Percentiles rank a stretch among this genome's conserved stretches.
Evolutionary conservation across 2,888 invertebrate genomes (phyloP).

Genomic region (Sphaerophoria rueppellii): DNA sequence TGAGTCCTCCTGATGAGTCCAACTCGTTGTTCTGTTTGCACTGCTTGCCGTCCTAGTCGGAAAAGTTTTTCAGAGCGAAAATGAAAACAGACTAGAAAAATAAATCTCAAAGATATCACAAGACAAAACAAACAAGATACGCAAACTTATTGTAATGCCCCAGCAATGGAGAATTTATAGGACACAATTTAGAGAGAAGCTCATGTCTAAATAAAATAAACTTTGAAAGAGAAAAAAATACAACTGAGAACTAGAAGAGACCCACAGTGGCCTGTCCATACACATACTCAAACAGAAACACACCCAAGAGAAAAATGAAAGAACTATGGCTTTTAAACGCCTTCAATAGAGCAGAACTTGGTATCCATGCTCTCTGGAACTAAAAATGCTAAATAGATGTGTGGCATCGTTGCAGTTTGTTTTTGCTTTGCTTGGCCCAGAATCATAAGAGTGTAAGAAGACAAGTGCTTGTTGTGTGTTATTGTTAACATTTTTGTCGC

Average conservation of each 20-base stretch:
- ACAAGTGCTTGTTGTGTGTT: constrained; percentile 67
- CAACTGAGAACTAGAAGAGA: constrained; percentile 8
- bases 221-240: constrained; percentile 23
- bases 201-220: constrained; percentile 35
- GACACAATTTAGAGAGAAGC: constrained; percentile 42
- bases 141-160: constrained; percentile 67
- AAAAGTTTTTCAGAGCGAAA: constrained; percentile 9
- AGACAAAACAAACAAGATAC: constrained; percentile 64
- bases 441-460: constrained; percentile 36
- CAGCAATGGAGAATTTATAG: constrained; percentile 64
- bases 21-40: constrained; percentile 48
- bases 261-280: constrained; percentile 40
- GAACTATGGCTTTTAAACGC: constrained; percentile 40
- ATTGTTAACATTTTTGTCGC: constrained; percentile 72
- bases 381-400: constrained; percentile 61
- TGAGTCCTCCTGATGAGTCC: constrained; percentile 36
- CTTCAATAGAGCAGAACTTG: constrained; percentile 57
- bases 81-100: constrained; percentile 4
- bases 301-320: background rate
- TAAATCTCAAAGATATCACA: constrained; percentile 63
- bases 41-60: constrained; percentile 7
- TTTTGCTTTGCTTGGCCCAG: constrained; percentile 55
- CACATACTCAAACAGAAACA: constrained; percentile 23
- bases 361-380: constrained; percentile 34
- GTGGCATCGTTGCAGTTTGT: constrained; percentile 59